Conservation (phyloP, 2,888 invertebrate genomes). For the Heliconius sara region DNA sequence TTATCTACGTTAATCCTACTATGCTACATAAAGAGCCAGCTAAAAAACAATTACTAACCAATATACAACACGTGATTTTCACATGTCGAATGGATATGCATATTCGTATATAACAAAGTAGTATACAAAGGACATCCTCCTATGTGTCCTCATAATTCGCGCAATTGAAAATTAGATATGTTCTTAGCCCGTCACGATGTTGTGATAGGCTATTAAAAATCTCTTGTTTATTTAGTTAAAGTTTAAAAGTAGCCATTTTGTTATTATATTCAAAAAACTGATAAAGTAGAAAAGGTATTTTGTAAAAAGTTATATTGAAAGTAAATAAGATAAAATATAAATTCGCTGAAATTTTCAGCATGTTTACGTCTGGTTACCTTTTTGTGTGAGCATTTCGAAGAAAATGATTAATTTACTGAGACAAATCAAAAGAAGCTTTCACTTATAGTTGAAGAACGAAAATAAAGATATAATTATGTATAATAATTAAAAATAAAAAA, state of each 20-base stretch:
- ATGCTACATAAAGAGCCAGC: background rate
- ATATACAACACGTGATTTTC: background rate
- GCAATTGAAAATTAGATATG: slow-evolving; percentile 17
- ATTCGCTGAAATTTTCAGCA: no score
- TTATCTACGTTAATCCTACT: background rate
- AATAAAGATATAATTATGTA: no score
- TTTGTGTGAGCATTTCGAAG: no score
- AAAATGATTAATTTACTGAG: no score
- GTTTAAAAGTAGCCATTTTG: background rate
- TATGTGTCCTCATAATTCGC: slow-evolving; percentile 1
- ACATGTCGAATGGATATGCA: background rate
- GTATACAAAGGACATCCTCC: slow-evolving; percentile 18
- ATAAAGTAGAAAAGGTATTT: no score
- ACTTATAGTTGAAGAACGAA: no score
- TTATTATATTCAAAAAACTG: no score
- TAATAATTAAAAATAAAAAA: no score
- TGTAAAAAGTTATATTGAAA: no score
- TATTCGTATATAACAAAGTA: background rate
- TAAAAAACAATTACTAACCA: background rate
- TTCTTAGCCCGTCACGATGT: background rate
- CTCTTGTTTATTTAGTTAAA: background rate
- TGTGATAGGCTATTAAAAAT: background rate
- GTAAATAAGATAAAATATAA: no score
- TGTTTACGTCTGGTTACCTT: no score
- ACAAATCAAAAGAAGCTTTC: no score